These are phyloP conservation scores for Argyra leucocephala DNA, from an alignment of 2,888 invertebrate genomes.

Conservation along the genomic window DNA sequence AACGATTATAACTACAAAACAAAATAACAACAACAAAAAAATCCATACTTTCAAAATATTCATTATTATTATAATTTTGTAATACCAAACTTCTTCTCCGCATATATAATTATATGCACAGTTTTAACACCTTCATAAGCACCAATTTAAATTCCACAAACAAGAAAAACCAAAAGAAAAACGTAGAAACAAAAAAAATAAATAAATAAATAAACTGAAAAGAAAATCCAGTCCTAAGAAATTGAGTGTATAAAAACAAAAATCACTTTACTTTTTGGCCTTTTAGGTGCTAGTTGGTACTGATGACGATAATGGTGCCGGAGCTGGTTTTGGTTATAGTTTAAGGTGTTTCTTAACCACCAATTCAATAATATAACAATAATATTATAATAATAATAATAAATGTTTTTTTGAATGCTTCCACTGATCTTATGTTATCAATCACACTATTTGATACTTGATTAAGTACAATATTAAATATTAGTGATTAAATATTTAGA, in stretches of 20 bases:
- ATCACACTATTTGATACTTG: too few relatives aligned
- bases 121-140: conserved; percentile 6
- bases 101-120: conserved; percentile 6
- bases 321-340: conserved; percentile 2
- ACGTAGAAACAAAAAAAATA: too few relatives aligned
- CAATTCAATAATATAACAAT: conserved; percentile 4
- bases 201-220: too few relatives aligned
- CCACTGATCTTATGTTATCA: not conserved
- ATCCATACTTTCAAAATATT: conserved; percentile 1
- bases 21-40: not conserved
- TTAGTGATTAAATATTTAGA: too few relatives aligned
- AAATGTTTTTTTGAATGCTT: not conserved
- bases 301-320: not conserved
- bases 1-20: not conserved
- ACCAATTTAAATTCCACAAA: conserved; percentile 6
- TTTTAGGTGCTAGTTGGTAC: not conserved
- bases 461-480: too few relatives aligned
- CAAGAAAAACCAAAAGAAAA: not conserved
- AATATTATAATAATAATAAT: not conserved
- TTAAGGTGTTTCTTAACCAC: conserved; percentile 6
- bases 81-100: not conserved
- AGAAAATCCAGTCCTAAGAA: conserved; percentile 2
- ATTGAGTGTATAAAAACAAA: not conserved
- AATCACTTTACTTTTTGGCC: not conserved
- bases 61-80: conserved; percentile 3